These are phyloP conservation scores for Labia minor DNA, from an alignment of 2,888 invertebrate species.

Conservation along the genomic window DNA sequence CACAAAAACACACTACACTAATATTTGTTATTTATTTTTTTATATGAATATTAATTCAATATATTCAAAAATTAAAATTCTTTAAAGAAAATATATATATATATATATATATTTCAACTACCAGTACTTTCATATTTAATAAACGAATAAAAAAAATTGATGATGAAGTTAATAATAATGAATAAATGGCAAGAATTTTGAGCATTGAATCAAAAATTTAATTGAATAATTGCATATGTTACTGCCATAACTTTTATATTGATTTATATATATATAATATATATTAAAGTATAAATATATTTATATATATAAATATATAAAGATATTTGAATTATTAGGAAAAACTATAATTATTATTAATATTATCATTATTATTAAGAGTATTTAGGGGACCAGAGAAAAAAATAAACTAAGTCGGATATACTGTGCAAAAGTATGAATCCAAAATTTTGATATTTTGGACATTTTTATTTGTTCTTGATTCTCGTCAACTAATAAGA, in stretches of 20 bases:
- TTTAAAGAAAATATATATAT: too few relatives aligned
- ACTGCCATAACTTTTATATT: neutral
- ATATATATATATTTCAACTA: too few relatives aligned
- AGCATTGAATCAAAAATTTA: neutral
- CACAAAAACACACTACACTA: too few relatives aligned
- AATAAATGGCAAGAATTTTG: neutral
- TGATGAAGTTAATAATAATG: too few relatives aligned
- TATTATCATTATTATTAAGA: slow-evolving; percentile 13
- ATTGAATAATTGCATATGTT: neutral
- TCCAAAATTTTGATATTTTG: slow-evolving; percentile 20
- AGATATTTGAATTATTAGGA: neutral
- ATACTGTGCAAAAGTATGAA: slow-evolving; percentile 28
- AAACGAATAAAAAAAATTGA: too few relatives aligned
- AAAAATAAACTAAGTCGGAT: slow-evolving; percentile 22
- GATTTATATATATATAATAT: slow-evolving; percentile 8
- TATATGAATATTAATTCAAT: neutral
- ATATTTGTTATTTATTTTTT: neutral
- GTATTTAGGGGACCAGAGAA: slow-evolving; percentile 18
- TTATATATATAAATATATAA: slow-evolving; percentile 14
- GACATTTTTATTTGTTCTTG: slow-evolving; percentile 22
- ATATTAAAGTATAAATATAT: neutral
- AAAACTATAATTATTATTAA: neutral
- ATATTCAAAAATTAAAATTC: too few relatives aligned
- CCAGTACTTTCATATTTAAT: too few relatives aligned
- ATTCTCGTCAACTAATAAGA: neutral